Base-by-base conservation (phyloP, 1,140 invertebrate genomes). In the Drosophila sp. region DNA sequence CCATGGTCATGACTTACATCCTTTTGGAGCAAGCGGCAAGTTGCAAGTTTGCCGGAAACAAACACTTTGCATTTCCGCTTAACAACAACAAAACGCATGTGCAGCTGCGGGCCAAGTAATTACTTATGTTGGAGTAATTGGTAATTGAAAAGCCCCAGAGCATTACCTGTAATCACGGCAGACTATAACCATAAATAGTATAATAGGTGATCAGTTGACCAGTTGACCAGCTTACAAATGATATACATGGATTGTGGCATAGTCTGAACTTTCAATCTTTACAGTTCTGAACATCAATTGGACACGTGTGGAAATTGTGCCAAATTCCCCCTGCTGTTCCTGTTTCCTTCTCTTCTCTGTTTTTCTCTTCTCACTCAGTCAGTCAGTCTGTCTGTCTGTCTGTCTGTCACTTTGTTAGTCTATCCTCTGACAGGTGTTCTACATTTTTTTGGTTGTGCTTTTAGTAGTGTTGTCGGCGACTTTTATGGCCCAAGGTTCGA, bases 401-500 rank as follows among this genome's bases (percentile, higher is more conserved):
- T 18, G 48, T 25, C 40, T 43, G 38, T 11, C 64, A 32, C 16
- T 40, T 21, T 34, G 34, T 32, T 50, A 14, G 46, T 50, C 45
- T n/a, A 11, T 48, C n/a, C 13, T 40, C 46, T 72, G 64, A 73
- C 65, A 73, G 56, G 40, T 73, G 71, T 50, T 56, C 71, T 61
- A 73, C 40, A 61, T 73, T 69, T 69, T 48, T 53, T 53, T 6
- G 51, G 27, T 21, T 51, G 16, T 45, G 36, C 29, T 53, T 53
- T 32, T 41, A 48, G 25, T 8, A 48, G 9, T 56, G 14, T 34
- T 43, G 32, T 45, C 67, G 73, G 66, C 67, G 79, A 41, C 72
- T 79, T 80, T 84, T 86, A 62, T 89, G 69, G 83, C 67, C 75
- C 79, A 87, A 89, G 83, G 82, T 79, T 57, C 72, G 73, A 83